Base-by-base conservation (phyloP, 2,888 invertebrate species). In the Tipula lateralis region DNA sequence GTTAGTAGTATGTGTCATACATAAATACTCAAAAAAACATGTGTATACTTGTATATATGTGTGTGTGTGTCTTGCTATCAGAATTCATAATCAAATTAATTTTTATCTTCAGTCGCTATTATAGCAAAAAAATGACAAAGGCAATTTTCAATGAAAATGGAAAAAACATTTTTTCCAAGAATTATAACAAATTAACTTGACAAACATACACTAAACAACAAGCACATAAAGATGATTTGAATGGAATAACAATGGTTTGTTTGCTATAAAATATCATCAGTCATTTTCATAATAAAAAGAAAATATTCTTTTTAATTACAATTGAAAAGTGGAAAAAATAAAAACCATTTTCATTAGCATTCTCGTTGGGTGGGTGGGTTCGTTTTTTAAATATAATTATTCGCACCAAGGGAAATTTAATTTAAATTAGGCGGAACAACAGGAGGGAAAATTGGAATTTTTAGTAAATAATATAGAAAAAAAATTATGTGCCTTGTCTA, bases 271-370 rank as follows among this genome's bases (percentile, higher is more conserved):
- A 66, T 44, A 44, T 66, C 66, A 66, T 66, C 66, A 66, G 66
- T 66, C 66, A 66, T 66, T 66, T 66, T 66, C 66, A 66, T 66
- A 66, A 66, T 66, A 66, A 66, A 66, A 66, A 66, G 66, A 66
- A 66, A 66, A 66, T 66, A 66, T 66, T 66, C 66, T 66, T 66
- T 66, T 66, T 66, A 66, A 66, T 66, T 66, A 66, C 66, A 66
- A 66, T 66, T 66, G 66, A 66, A 66, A 19, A 66, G 66, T 66
- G 66, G 24, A 66, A 66, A 44, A 66, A 66, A 9, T 7, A 66
- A 66, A 44, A 66, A 66, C 1, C 66, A 24, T 66, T 66, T 66
- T 66, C 66, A 66, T 66, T 66, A 66, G 66, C 66, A 66, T 66
- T 66, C 66, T 66, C 24, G 24, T 66, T 24, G 24, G 9, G 24